A percentile compares a stretch with the other conserved stretches of the same genome.
Evolutionary conservation across 2,797 vertebrate species (phyloP).

Genomic region (Lutjanus campechanus): DNA sequence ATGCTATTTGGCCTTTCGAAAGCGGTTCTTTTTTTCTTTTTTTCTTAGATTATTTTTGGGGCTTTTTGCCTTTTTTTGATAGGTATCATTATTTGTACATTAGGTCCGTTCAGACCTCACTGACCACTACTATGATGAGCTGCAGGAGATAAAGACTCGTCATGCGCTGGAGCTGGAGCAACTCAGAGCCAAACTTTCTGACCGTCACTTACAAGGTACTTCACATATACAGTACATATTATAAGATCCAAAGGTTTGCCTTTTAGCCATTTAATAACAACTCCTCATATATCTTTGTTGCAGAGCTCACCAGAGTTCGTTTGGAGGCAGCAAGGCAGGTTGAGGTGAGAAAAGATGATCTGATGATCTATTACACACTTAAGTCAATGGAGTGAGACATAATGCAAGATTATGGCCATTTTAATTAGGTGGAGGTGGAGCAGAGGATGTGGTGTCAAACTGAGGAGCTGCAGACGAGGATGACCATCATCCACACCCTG

Average conservation of each 20-base stretch:
- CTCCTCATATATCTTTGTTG: background rate
- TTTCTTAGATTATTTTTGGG: too few relatives aligned
- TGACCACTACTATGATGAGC: slow-evolving; percentile 85
- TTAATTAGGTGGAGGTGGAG: slow-evolving; percentile 81
- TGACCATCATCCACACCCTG: slow-evolving; percentile 77
- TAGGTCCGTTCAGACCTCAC: slow-evolving; percentile 85
- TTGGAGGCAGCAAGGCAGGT: slow-evolving; percentile 82
- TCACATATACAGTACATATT: background rate
- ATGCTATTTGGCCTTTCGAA: background rate
- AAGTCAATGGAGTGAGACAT: background rate
- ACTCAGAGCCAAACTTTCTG: slow-evolving; percentile 86
- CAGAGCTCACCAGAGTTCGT: slow-evolving; percentile 85
- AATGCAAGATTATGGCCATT: background rate
- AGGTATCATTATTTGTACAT: background rate
- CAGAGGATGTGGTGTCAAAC: slow-evolving; percentile 78
- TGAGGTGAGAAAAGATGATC: slow-evolving; percentile 70
- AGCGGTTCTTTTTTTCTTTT: too few relatives aligned
- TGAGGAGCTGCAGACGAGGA: slow-evolving; percentile 81
- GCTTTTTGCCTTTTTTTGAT: too few relatives aligned
- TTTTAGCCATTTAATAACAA: background rate
- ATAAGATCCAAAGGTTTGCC: background rate
- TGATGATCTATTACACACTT: background rate
- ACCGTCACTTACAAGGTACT: slow-evolving; percentile 89
- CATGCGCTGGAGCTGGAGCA: slow-evolving; percentile 89
- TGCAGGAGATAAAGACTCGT: slow-evolving; percentile 86